Evolutionary conservation across 2,113 vertebrate genomes (phyloP).

Genomic region (Trochalopteron elliotii): DNA sequence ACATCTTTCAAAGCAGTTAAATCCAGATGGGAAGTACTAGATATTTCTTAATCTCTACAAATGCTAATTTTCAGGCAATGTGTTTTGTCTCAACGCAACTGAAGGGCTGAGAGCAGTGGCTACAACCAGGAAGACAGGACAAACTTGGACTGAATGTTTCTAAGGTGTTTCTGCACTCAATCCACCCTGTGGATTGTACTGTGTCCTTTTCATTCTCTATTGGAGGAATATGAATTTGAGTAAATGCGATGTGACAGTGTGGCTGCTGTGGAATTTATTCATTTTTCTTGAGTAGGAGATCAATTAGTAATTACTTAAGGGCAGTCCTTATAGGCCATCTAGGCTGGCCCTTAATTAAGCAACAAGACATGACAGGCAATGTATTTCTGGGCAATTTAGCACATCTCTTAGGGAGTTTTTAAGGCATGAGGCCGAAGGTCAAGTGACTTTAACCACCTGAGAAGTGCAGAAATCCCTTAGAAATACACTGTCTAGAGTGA

Average conservation of each 20-base stretch:
- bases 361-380: constrained; percentile 77
- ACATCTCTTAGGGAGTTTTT: constrained; percentile 75
- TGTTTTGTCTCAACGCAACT: not conserved
- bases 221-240: constrained; percentile 44
- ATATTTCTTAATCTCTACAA: not conserved
- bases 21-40: not conserved
- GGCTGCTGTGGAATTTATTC: constrained; percentile 48
- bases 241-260: constrained; percentile 44
- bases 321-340: constrained; percentile 64
- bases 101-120: not conserved
- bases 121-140: not conserved
- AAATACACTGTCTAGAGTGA: constrained; percentile 70
- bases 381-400: constrained; percentile 78
- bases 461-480: constrained; percentile 73
- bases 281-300: constrained; percentile 65
- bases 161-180: not conserved
- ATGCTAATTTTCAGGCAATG: not conserved
- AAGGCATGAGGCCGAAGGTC: constrained; percentile 71
- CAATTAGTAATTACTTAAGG: constrained; percentile 71
- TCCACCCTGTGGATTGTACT: not conserved
- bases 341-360: constrained; percentile 75
- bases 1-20: not conserved
- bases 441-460: constrained; percentile 78
- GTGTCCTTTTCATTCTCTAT: not conserved
- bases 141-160: not conserved